These are phyloP conservation scores for Dascillus cervinus DNA, from an alignment of 2,888 invertebrate genomes.

Conservation along the genomic window DNA sequence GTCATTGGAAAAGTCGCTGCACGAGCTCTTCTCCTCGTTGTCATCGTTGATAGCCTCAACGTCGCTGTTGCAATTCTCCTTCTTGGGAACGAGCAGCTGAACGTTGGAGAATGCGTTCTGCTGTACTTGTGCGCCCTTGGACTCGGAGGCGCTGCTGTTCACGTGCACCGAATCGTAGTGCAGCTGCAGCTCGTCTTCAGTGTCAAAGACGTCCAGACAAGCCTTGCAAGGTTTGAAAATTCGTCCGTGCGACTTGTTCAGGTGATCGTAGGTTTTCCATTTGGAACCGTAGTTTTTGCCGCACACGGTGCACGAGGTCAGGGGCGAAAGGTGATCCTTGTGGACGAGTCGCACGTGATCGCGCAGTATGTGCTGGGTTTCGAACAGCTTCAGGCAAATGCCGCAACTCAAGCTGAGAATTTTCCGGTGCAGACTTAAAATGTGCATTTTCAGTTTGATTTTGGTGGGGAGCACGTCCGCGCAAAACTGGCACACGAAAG, in stretches of 20 bases:
- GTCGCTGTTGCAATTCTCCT: conserved; percentile 12
- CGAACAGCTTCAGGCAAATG: conserved; percentile 49
- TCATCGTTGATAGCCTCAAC: conserved; percentile 15
- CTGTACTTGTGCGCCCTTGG: not conserved
- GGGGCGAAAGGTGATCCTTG: conserved; percentile 41
- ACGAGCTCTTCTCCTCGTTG: conserved; percentile 14
- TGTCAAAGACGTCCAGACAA: conserved; percentile 51
- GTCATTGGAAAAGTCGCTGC: conserved; percentile 16
- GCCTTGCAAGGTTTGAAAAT: conserved; percentile 51
- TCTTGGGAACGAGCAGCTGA: too few species aligned
- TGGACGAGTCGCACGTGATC: conserved; percentile 49
- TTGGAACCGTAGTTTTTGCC: conserved; percentile 53
- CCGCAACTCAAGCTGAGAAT: conserved; percentile 51
- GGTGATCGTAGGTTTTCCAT: conserved; percentile 53
- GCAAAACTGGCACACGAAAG: conserved; percentile 51
- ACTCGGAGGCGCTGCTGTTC: conserved; percentile 4
- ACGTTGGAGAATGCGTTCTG: conserved; percentile 1
- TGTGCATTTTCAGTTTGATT: conserved; percentile 52
- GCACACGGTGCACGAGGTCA: conserved; percentile 51
- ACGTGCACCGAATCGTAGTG: conserved; percentile 43
- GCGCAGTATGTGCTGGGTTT: conserved; percentile 48
- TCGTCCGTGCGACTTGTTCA: conserved; percentile 51
- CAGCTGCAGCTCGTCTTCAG: conserved; percentile 43
- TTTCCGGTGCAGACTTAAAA: conserved; percentile 48
- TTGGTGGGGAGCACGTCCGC: conserved; percentile 51